phyloP scores from a whole-genome alignment of 2,888 invertebrate genomes.

The Phyllotreta striolata region DNA sequence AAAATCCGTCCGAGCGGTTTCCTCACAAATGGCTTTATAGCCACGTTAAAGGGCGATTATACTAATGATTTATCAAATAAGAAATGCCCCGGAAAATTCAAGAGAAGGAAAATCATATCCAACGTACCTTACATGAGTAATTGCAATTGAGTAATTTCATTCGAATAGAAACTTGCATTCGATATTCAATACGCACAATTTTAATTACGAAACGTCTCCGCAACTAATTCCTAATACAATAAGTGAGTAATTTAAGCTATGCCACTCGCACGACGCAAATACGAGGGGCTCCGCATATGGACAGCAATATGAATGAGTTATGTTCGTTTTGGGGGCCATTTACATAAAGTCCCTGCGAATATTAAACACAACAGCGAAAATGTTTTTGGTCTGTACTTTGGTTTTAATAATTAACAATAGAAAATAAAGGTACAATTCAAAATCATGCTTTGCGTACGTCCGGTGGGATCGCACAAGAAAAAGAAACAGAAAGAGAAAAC shows the following conservation, averaged over 20 bases:
- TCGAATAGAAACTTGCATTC: too few species aligned
- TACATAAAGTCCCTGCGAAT: conserved; percentile 48
- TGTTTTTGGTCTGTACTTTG: conserved; percentile 61
- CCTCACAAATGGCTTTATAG: conserved; percentile 26
- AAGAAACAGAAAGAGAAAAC: background rate
- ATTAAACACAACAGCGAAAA: conserved; percentile 53
- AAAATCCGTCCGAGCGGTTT: conserved; percentile 17
- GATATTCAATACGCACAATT: too few species aligned
- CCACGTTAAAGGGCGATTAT: conserved; percentile 21
- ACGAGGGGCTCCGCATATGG: background rate
- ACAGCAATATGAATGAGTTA: conserved; percentile 25
- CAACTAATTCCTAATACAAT: too few species aligned
- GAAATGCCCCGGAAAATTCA: background rate
- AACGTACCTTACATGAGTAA: too few species aligned
- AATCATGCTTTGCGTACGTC: conserved; percentile 55
- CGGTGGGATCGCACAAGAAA: conserved; percentile 8
- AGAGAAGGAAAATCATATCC: too few species aligned
- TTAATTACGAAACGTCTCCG: too few species aligned
- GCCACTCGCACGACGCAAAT: too few species aligned
- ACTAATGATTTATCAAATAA: conserved; percentile 12
- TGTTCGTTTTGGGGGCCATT: conserved; percentile 29
- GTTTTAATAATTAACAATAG: conserved; percentile 63
- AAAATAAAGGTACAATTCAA: conserved; percentile 62
- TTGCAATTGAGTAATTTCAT: too few species aligned
- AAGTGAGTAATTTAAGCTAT: too few species aligned